Conservation (phyloP, 2,797 vertebrate species). For the Furcifer pardalis region DNA sequence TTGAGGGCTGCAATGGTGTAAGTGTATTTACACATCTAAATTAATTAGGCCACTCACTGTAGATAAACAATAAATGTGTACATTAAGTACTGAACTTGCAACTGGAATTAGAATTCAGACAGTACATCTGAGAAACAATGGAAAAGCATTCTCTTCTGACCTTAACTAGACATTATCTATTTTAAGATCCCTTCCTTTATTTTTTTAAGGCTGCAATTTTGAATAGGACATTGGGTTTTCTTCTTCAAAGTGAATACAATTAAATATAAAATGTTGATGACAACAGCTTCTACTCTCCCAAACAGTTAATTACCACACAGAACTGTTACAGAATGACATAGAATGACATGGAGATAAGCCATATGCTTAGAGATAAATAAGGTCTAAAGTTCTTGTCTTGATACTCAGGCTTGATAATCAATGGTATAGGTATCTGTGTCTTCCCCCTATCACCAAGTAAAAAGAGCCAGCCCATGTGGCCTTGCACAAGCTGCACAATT, state of each 20-base stretch:
- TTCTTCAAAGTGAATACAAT: background rate
- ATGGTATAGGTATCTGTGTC: no score
- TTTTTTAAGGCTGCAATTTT: background rate
- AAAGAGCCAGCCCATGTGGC: no score
- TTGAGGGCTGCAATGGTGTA: background rate
- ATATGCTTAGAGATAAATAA: background rate
- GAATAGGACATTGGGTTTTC: no score
- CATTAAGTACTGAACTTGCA: conserved; percentile 11
- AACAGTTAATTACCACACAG: background rate
- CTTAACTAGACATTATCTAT: background rate
- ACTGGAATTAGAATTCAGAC: background rate
- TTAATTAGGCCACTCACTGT: conserved; percentile 3
- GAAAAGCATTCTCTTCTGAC: background rate
- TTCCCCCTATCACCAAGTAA: no score
- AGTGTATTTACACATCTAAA: conserved; percentile 11
- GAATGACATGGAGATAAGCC: background rate
- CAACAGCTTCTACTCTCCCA: background rate
- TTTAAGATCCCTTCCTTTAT: background rate
- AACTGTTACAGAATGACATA: background rate
- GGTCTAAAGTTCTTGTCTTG: accelerated
- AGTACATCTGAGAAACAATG: background rate
- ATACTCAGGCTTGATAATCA: no score
- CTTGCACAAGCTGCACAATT: no score
- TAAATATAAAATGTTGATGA: background rate
- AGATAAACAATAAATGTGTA: conserved; percentile 6